Conservation (phyloP, 2,113 vertebrate species). For the Boulengeromyrus knoepffleri region DNA sequence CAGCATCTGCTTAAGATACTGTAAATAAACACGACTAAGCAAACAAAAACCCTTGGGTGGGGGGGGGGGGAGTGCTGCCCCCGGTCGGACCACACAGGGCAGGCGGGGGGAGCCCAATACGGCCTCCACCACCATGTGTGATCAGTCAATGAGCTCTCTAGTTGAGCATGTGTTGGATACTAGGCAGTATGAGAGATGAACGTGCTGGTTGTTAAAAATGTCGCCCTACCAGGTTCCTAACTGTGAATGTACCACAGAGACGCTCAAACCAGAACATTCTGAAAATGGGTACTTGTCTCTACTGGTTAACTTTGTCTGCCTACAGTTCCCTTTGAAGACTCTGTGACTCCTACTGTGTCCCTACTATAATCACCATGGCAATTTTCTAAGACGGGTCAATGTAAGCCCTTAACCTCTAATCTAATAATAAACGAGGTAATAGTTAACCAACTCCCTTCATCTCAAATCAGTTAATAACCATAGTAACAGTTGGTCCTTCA, state of each 20-base stretch:
- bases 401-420: not conserved
- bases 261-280: not conserved
- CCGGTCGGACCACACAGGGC: conserved; percentile 21
- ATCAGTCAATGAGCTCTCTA: not conserved
- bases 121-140: not conserved
- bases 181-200: not conserved
- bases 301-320: not conserved
- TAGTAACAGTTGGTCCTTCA: not conserved
- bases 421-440: not conserved
- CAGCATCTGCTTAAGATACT: conserved; percentile 35
- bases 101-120: not conserved
- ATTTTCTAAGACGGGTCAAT: not conserved
- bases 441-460: not conserved
- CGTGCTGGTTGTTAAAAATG: not conserved
- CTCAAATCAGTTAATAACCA: conserved; percentile 1
- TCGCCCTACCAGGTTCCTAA: not conserved
- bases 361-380: not conserved
- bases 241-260: not conserved
- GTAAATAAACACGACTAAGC: conserved; percentile 38
- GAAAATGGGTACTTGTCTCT: not conserved
- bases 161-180: not conserved
- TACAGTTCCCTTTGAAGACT: not conserved
- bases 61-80: conserved; percentile 14
- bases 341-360: not conserved
- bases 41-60: conserved; percentile 26